Base-by-base conservation (phyloP, 2,888 invertebrate species). In the Amitus sp. region DNA sequence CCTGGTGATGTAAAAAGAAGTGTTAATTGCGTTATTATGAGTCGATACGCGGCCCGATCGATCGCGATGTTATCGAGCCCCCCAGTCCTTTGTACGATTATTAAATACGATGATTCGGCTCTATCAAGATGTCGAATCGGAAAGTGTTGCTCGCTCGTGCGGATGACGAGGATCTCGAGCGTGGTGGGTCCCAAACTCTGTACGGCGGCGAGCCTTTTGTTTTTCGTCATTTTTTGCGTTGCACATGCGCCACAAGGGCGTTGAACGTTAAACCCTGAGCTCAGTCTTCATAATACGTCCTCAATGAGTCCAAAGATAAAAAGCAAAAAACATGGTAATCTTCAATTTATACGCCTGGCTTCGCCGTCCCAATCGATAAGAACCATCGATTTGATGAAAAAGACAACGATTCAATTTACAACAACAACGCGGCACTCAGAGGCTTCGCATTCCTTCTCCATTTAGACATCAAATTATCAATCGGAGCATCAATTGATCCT, bases 61-160 rank as follows among this genome's bases (percentile, higher is more conserved):
- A 72, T 72, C 70, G 71, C 69, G 74, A 74, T 74, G 69, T 73
- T 74, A 74, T 74, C 74, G 71, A 50, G 39, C 45, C 68, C 40
- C 61, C 60, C 65, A 67, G 67, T 40, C 73, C 74, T 77, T 78
- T 78, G 79, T 79, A 72, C 70, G 77, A 77, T 79, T 80, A 80
- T 80, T 80, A 80, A 80, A 79, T 78, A 76, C 76, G 79, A 80
- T 80, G 80, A 80, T 79, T 80, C 71, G 73, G 80, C 80, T 80
- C 73, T 75, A 79, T 78, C 72, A 65, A 65, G 70, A 67, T 65
- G 69, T 64, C 68, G 62, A 69, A 59, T 62, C 69, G 69, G 63
- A 10, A 46, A 43, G 61, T 47, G 54, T 55, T 47, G 39, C 43
- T 49, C 42, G 52, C 12, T 64, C 62, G n/a, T n/a, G n/a, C n/a